Percentiles rank a stretch among this genome's conserved stretches.
Conservation (phyloP, 2,113 vertebrate species). For the Bubo blakistoni region DNA sequence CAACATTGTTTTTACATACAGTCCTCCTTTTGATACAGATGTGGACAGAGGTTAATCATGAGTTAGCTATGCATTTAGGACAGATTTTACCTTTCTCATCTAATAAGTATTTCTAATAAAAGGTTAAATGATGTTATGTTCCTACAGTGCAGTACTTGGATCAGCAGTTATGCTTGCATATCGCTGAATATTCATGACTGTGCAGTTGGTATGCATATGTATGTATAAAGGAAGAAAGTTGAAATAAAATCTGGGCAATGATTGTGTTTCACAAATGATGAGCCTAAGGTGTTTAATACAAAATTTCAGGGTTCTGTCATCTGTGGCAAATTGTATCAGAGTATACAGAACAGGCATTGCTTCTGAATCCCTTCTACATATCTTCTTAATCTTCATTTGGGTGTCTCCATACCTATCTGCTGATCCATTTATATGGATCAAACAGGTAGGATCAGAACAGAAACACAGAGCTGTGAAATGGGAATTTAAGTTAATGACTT, state of each 20-base stretch:
- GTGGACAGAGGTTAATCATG: neutral
- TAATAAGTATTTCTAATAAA: neutral
- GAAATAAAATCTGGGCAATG: neutral
- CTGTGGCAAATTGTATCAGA: neutral
- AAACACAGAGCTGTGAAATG: neutral
- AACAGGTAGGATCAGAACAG: neutral
- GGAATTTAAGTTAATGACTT: neutral
- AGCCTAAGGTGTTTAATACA: neutral
- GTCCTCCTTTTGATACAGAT: neutral
- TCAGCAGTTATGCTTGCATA: neutral
- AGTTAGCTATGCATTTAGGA: neutral
- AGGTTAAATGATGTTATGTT: neutral
- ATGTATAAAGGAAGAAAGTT: neutral
- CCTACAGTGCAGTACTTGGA: neutral
- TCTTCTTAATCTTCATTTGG: neutral
- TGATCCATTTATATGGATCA: neutral
- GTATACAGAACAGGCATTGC: neutral
- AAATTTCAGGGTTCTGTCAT: neutral
- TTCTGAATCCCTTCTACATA: neutral
- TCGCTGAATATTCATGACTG: neutral
- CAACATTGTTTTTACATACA: neutral
- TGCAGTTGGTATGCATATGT: neutral
- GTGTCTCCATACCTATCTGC: neutral
- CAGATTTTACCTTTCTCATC: neutral
- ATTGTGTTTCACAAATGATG: neutral